Percentiles rank a stretch among this genome's conserved stretches.
phyloP scores from a whole-genome alignment of 2,797 vertebrate species.

The Cryptoprocta ferox region DNA sequence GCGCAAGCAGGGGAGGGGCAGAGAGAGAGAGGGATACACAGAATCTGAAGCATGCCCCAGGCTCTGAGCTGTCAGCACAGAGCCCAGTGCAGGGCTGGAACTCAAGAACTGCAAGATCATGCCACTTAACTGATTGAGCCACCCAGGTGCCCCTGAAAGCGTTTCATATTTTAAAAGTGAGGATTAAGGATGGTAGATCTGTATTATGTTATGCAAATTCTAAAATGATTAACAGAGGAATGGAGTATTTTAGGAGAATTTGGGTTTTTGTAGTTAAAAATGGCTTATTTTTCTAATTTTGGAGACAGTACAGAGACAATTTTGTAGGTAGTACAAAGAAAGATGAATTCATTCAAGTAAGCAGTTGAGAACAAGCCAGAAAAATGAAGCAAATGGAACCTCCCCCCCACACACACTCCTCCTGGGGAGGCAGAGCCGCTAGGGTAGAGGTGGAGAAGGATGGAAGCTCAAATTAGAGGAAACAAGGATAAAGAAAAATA shows the following conservation, averaged over 20 bases:
- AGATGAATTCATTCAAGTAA: neutral
- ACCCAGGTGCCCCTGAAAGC: neutral
- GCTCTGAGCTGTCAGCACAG: too few relatives aligned
- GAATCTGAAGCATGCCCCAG: too few relatives aligned
- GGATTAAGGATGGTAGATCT: neutral
- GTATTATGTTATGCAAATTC: neutral
- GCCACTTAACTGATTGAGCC: too few relatives aligned
- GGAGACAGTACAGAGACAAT: neutral
- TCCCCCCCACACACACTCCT: too few relatives aligned
- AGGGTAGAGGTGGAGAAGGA: neutral
- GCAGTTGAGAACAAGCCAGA: slow-evolving; percentile 42
- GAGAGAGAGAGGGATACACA: too few relatives aligned
- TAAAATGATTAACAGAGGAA: slow-evolving; percentile 5
- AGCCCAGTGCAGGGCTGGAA: too few relatives aligned
- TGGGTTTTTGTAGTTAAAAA: neutral
- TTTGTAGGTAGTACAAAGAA: slow-evolving; percentile 31
- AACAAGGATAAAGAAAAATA: slow-evolving; percentile 34
- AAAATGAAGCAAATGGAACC: neutral
- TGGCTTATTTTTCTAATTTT: slow-evolving; percentile 49
- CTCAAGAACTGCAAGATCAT: too few relatives aligned
- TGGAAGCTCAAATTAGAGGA: slow-evolving; percentile 11
- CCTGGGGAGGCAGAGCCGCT: neutral
- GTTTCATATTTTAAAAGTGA: slow-evolving; percentile 35
- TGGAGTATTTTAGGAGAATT: slow-evolving; percentile 1
- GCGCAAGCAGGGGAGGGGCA: too few relatives aligned